Evolutionary conservation across 2,113 vertebrate genomes (phyloP), one percentile per base, ranked within the genome.

Genomic region (Pimephales promelas): DNA sequence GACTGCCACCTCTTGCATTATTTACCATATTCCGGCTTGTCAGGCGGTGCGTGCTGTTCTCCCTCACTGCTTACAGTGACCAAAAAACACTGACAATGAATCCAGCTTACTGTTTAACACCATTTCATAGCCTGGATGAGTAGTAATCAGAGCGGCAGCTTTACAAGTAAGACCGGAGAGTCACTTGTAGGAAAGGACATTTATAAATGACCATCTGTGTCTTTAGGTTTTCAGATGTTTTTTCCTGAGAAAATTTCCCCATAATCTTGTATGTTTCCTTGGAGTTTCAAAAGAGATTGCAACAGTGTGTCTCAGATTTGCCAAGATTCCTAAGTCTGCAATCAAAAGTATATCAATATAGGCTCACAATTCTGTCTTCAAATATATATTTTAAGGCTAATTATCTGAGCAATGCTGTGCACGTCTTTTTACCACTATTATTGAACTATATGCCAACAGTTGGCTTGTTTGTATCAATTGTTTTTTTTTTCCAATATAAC

Each of bases 1-100:
- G 82, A 75, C 79, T 83, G 81, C 77, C 61, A 76, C 18, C 74
- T 80, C 57, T 56, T 88, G 81, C 86, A 87, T 88, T 89, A 87
- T 87, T 89, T 64, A 88, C 52, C 10, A 43, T 10, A 28, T 57
- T 76, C 43, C 26, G 47, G 76, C 31, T 70, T 43, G 43, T 72
- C 49, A 70, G 22, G 10, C 22, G 3, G 62, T 18, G 28, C 1
- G 5, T 80, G 59, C n/a, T 1, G 18, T 57, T 34, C 52, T 40
- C 16, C 28, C 28, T 34, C 22, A 36, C 57, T 81, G 49, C 26
- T 52, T 52, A 10, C 61, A 26, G 18, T 62, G 40, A n/a, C 31
- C 7, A 4, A 52, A 16, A 81, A 54, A 54, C 62, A 18, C 13
- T 28, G 68, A 70, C 31, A 49, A 26, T 10, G 31, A 28, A 74